Evolutionary conservation across 2,113 vertebrate species (phyloP), one percentile per base, ranked within the genome.

Genomic region (Hemibagrus wyckioides): DNA sequence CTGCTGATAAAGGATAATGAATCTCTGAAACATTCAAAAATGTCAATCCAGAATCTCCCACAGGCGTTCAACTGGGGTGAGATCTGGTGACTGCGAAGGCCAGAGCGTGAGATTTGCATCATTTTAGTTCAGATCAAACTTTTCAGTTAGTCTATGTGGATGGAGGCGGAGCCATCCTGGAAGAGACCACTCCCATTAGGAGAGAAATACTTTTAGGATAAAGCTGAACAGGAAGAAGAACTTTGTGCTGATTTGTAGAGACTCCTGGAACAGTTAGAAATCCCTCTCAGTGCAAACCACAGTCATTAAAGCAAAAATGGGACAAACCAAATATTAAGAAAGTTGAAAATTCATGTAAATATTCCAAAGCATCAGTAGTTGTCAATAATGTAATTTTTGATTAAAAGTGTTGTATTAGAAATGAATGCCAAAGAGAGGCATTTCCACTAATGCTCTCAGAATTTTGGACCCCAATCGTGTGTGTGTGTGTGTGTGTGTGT

Each of bases 1-100:
- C 85, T 23, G 85, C 52, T 82, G 50, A 59, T 82, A 48, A 81
- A 82, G 36, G 21, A 65, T 65, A 65, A 44, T 82, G 81, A 82
- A 63, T 63, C 59, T 28, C 25, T 50, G 19, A 80, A 23, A 19
- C n/a, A 56, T 33, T 80, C 17, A 80, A 56, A 56, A 56, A 54
- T 33, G n/a, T 54, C 75, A 79, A 14, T 79, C 28, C 28, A 17
- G 30, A 52, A 17, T 77, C 48, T 30, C n/a, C n/a, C 1, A 8
- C 17, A 77, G 75, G 14, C 4, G 39, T 28, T 44, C 1, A 11
- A 14, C 23, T 39, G 21, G 36, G 25, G 73, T 76, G 28, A 76
- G 73, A n/a, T 50, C 41, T 52, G 28, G 25, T 30, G 28, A 52
- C 2, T n/a, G 44, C 30, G 44, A 48, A 77, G 44, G 1, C 28